Conservation (phyloP, 2,113 vertebrate genomes). For the Paraplagusia blochii region DNA sequence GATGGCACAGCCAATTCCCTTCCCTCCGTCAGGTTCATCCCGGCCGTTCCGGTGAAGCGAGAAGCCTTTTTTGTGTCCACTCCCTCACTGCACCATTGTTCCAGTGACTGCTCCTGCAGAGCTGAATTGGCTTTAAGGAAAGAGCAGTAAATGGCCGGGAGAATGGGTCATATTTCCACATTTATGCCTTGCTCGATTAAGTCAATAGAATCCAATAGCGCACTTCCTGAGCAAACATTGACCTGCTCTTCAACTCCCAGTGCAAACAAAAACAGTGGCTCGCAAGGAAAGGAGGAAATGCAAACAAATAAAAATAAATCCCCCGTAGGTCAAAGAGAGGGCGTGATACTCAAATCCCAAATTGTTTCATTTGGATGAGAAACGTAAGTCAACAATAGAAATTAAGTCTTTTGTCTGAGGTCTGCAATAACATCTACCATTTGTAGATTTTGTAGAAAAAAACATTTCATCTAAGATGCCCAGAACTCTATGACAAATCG, state of each 20-base stretch:
- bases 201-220: constrained; percentile 54
- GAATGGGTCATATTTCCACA: constrained; percentile 47
- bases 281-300: constrained; percentile 12
- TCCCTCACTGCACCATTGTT: constrained; percentile 36
- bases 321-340: too few relatives aligned
- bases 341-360: too few relatives aligned
- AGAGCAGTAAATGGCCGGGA: constrained; percentile 13
- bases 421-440: too few relatives aligned
- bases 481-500: too few relatives aligned
- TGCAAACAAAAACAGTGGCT: constrained; percentile 38
- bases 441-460: too few relatives aligned
- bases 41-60: constrained; percentile 8
- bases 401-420: too few relatives aligned
- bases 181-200: constrained; percentile 60
- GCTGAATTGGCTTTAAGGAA: constrained; percentile 30
- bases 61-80: constrained; percentile 11
- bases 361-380: too few relatives aligned
- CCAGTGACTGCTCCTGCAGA: constrained; percentile 28
- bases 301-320: neutral
- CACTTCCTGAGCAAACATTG: constrained; percentile 43
- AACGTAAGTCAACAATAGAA: too few relatives aligned
- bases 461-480: too few relatives aligned
- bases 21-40: constrained; percentile 32
- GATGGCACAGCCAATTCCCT: constrained; percentile 26
- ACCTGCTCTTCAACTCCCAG: constrained; percentile 47